phyloP scores from a whole-genome alignment of 2,113 vertebrate genomes.

The Strix uralensis region DNA sequence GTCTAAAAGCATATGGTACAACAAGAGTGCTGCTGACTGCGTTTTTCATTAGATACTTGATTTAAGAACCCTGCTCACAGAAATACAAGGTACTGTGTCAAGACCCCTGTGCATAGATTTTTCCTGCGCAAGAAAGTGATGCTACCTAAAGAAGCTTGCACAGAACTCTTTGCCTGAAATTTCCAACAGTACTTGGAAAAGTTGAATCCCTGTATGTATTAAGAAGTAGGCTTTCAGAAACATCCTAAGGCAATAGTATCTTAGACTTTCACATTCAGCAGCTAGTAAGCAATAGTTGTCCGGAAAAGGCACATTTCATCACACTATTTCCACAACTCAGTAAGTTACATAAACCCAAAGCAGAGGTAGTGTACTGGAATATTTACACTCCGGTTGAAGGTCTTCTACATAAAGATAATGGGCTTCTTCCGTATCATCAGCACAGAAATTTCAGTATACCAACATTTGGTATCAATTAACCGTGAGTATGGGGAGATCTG shows the following conservation, averaged over 20 bases:
- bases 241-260: not conserved
- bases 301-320: not conserved
- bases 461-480: not conserved
- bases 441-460: not conserved
- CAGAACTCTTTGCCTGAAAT: not conserved
- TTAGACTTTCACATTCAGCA: not conserved
- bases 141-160: not conserved
- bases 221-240: not conserved
- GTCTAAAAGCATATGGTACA: not conserved
- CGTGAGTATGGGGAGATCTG: not conserved
- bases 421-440: not conserved
- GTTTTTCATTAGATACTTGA: not conserved
- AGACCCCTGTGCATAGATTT: not conserved
- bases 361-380: not conserved
- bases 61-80: not conserved
- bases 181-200: not conserved
- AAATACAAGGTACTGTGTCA: not conserved
- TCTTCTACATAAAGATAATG: not conserved
- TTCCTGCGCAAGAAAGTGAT: not conserved
- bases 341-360: not conserved
- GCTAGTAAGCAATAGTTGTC: not conserved
- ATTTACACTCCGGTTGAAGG: not conserved
- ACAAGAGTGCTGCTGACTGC: not conserved
- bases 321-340: not conserved
- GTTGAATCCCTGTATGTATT: not conserved